Conservation (phyloP, 2,888 invertebrate genomes). For the Octonoba sinensis region DNA sequence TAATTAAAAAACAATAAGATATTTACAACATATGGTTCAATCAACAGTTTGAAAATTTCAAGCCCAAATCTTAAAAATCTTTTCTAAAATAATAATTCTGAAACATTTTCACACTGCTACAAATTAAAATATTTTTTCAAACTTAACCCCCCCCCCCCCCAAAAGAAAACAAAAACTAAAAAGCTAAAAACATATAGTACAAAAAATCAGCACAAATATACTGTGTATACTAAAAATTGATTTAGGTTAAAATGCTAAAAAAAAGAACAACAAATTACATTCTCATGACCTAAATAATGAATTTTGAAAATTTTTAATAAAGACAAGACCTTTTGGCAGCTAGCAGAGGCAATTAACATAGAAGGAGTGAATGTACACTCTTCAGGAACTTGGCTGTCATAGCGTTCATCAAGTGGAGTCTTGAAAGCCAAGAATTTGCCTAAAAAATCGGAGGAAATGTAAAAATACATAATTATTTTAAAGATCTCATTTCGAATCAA, state of each 20-base stretch:
- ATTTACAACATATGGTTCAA: too few relatives aligned
- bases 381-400: conserved; percentile 86
- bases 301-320: neutral
- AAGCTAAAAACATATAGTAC: too few relatives aligned
- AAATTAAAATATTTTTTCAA: too few relatives aligned
- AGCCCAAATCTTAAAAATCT: too few relatives aligned
- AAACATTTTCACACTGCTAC: too few relatives aligned
- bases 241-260: neutral
- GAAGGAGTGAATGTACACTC: conserved; percentile 86
- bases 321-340: conserved; percentile 76
- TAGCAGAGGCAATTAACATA: conserved; percentile 87
- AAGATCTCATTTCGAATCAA: neutral
- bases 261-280: conserved; percentile 71
- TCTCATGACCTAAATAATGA: too few relatives aligned
- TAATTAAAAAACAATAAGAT: too few relatives aligned
- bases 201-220: too few relatives aligned
- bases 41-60: too few relatives aligned
- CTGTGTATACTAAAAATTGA: conserved; percentile 1
- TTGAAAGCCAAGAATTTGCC: conserved; percentile 94
- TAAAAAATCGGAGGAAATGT: conserved; percentile 39
- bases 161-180: too few relatives aligned
- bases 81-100: too few relatives aligned
- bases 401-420: conserved; percentile 88
- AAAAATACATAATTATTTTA: neutral
- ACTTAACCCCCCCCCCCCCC: too few relatives aligned